Evolutionary conservation across 2,113 vertebrate genomes (phyloP), one percentile per base, ranked within the genome.

Genomic region (Agapornis roseicollis): DNA sequence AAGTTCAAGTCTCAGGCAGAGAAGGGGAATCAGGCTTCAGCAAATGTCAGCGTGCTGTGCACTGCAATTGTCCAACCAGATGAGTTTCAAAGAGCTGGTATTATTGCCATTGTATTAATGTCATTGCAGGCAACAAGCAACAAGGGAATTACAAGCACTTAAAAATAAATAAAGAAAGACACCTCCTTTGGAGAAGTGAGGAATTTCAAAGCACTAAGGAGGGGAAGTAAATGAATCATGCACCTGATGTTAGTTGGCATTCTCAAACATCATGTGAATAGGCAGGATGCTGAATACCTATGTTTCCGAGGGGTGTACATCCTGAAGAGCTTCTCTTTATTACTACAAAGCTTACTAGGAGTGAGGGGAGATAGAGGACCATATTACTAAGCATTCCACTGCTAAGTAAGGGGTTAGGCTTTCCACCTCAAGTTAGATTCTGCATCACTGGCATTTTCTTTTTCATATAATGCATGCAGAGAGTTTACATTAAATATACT

Each of bases 271-370:
- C 97, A 98, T 96, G 97, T 97, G 97, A 98, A 97, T 96, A 98
- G 97, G 97, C 95, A 96, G 98, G 98, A 99, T 99, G 98, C 97
- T 97, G 98, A 98, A 97, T 99, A 99, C 99, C 99, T 99, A 99
- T 98, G 98, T 98, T 98, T 99, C 98, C 98, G 93, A 96, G 98
- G 97, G 90, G 96, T 98, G 98, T 98, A 97, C 97, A 98, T 98
- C 98, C 98, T 98, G 98, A 98, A 99, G 98, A 99, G 98, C 99
- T 98, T 99, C 98, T 98, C 97, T 97, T 98, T 99, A 99, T 98
- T 98, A 98, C 98, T 99, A 98, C 97, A 98, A 98, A 98, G 98
- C 98, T 99, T 98, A 99, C 99, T 99, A 98, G 98, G 97, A 98
- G 98, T 97, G 98, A 99, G 98, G 98, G 98, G 98, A 99, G 93